Percentiles rank a stretch among this genome's conserved stretches.
Conservation (phyloP, 2,113 vertebrate species). For the Orycteropus afer region DNA sequence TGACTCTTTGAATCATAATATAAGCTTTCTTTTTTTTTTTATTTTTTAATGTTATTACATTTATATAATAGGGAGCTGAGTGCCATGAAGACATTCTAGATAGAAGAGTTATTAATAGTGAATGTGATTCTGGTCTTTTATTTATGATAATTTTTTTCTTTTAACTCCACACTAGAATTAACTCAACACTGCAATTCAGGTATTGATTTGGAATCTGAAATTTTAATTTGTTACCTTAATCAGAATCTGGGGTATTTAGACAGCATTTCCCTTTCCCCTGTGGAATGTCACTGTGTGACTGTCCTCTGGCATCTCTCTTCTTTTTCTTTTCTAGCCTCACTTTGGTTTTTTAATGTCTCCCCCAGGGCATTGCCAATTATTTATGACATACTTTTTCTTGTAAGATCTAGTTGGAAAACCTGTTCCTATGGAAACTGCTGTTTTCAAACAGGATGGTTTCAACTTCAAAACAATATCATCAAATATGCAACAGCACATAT, state of each 20-base stretch:
- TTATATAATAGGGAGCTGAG: slow-evolving; percentile 37
- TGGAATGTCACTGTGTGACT: slow-evolving; percentile 54
- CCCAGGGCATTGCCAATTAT: slow-evolving; percentile 84
- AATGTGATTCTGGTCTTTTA: slow-evolving; percentile 44
- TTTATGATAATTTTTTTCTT: slow-evolving; percentile 62
- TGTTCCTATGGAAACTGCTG: slow-evolving; percentile 89
- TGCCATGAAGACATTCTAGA: slow-evolving; percentile 45
- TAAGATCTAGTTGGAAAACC: slow-evolving; percentile 85
- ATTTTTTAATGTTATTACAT: slow-evolving; percentile 39
- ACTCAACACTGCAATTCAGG: slow-evolving; percentile 44
- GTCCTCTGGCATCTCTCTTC: slow-evolving; percentile 61
- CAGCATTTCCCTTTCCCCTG: background rate
- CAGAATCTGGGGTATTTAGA: slow-evolving; percentile 51
- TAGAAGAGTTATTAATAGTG: slow-evolving; percentile 29
- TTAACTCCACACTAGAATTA: slow-evolving; percentile 8
- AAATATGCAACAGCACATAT: slow-evolving; percentile 77
- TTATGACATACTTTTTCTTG: slow-evolving; percentile 85
- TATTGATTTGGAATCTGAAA: slow-evolving; percentile 60
- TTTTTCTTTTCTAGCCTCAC: slow-evolving; percentile 75
- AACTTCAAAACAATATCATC: slow-evolving; percentile 84
- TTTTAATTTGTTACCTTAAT: slow-evolving; percentile 55
- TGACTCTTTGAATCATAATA: slow-evolving; percentile 20
- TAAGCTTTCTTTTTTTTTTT: background rate
- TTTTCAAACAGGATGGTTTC: slow-evolving; percentile 85
- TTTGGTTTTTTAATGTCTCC: slow-evolving; percentile 83